These are phyloP conservation scores for Pica pica DNA, from an alignment of 2,113 vertebrate genomes.

Conservation along the genomic window DNA sequence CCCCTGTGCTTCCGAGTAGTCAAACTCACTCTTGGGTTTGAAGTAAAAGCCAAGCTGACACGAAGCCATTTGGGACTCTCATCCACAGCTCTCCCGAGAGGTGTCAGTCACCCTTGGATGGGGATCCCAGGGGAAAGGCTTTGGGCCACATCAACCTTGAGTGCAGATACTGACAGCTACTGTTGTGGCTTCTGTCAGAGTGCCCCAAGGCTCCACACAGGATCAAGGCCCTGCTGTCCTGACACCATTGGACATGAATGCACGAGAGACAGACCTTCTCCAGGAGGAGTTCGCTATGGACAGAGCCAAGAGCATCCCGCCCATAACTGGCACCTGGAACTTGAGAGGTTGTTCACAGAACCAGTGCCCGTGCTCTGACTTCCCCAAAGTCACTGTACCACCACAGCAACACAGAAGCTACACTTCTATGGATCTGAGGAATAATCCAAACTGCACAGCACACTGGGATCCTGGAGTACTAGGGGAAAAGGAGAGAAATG, in stretches of 20 bases:
- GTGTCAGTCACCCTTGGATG: neutral
- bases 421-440: neutral
- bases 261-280: neutral
- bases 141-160: neutral
- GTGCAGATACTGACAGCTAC: neutral
- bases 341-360: neutral
- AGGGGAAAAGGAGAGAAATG: neutral
- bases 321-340: neutral
- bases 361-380: neutral
- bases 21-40: neutral
- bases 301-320: neutral
- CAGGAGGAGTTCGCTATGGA: neutral
- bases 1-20: neutral
- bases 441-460: neutral
- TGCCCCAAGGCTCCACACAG: neutral
- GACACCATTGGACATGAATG: accelerated
- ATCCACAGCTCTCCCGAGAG: neutral
- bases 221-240: neutral
- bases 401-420: neutral
- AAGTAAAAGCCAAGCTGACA: neutral
- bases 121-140: neutral
- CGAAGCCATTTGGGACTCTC: neutral
- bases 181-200: neutral
- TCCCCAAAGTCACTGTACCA: accelerated
- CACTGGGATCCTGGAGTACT: neutral